These are phyloP conservation scores for honey bee (Apis mellifera) DNA, from an alignment of 1,140 invertebrate genomes.

Conservation along the genomic window Amel_HAv3.1 CM009937.2:9977501-9978000, in stretches of 20 bases:
- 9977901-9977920: constrained; percentile 15
- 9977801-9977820: constrained; percentile 69
- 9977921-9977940: too few relatives aligned
- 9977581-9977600: constrained; percentile 1
- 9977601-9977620: constrained; percentile 14
- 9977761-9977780: background rate
- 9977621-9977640: constrained; percentile 34
- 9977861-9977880: too few relatives aligned
- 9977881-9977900: constrained; percentile 3
- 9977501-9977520: background rate
- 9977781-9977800: constrained; percentile 48
- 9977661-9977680: constrained; percentile 2
- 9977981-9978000: too few relatives aligned
- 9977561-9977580: constrained; percentile 6
- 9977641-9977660: constrained; percentile 19
- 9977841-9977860: constrained; percentile 49
- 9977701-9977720: background rate
- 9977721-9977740: constrained; percentile 17
- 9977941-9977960: too few relatives aligned
- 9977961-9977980: too few relatives aligned
- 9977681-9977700: background rate
- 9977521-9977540: constrained; percentile 7
- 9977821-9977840: constrained; percentile 69
- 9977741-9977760: background rate
- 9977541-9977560: constrained; percentile 20